Percentiles rank a stretch among this genome's conserved stretches.
Conservation (phyloP, 2,888 invertebrate genomes). For the Branchellion lobata region DNA sequence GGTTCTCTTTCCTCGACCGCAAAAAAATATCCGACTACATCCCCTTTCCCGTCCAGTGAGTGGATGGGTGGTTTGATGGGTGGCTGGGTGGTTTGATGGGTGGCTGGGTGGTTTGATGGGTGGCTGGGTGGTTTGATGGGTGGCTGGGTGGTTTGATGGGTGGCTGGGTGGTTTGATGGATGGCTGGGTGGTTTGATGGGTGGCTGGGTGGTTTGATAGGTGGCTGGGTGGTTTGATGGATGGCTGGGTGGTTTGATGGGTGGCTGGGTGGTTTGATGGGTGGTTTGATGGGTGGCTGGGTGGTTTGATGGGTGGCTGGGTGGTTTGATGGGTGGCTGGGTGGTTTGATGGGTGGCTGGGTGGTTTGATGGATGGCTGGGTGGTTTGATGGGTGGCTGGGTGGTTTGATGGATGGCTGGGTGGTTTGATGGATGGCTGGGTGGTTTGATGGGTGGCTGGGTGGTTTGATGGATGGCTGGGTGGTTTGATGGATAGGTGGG, state of each 20-base stretch:
- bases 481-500: no score
- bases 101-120: background rate
- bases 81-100: background rate
- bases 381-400: no score
- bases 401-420: no score
- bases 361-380: no score
- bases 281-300: no score
- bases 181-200: background rate
- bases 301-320: background rate
- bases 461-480: no score
- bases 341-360: no score
- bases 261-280: background rate
- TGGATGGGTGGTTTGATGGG: background rate
- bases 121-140: background rate
- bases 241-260: background rate
- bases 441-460: no score
- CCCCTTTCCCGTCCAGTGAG: constrained; percentile 64
- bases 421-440: no score
- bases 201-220: background rate
- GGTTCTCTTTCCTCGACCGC: constrained; percentile 66
- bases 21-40: constrained; percentile 67
- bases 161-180: background rate
- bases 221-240: background rate
- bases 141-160: background rate
- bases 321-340: no score